A percentile compares a stretch with the other conserved stretches of the same genome.
phyloP scores from a whole-genome alignment of 2,113 vertebrate species.

The Gorsachius goisagi region DNA sequence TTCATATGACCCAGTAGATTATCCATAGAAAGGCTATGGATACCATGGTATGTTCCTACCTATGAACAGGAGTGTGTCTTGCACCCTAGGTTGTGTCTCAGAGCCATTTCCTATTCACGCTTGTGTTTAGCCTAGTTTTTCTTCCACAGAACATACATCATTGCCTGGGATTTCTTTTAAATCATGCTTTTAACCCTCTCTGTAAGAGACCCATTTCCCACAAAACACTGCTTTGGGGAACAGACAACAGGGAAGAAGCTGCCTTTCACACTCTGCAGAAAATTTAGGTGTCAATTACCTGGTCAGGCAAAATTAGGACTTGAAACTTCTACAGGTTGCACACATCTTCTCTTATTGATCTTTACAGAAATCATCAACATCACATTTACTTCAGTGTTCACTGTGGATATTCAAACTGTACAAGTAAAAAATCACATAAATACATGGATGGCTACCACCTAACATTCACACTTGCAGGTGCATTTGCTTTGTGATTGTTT shows the following conservation, averaged over 20 bases:
- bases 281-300: neutral
- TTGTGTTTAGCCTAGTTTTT: neutral
- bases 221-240: neutral
- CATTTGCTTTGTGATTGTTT: neutral
- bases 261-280: neutral
- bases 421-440: neutral
- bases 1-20: neutral
- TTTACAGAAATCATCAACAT: neutral
- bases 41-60: neutral
- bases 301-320: neutral
- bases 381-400: neutral
- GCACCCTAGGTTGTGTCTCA: neutral
- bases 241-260: neutral
- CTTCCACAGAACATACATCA: neutral
- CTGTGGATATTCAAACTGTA: neutral
- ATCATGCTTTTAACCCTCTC: neutral
- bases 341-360: neutral
- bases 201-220: neutral
- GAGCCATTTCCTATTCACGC: neutral
- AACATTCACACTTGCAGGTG: neutral
- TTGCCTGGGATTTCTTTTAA: neutral
- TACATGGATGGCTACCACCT: neutral
- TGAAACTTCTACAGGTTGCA: neutral
- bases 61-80: rapidly evolving
- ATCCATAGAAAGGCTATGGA: rapidly evolving